Conservation (phyloP, 1,140 invertebrate genomes). For the Piezodorus guildinii region DNA sequence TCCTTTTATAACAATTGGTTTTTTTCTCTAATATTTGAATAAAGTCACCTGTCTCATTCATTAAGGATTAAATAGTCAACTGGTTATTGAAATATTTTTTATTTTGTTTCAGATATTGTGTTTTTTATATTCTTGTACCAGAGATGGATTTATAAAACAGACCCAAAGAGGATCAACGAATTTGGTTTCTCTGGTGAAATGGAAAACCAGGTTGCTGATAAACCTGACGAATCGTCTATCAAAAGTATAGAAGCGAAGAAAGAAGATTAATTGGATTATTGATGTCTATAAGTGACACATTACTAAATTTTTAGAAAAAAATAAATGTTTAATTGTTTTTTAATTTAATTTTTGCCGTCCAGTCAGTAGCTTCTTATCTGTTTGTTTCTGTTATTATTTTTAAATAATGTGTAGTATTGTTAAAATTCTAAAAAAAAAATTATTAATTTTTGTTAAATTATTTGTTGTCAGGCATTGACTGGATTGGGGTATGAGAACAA, state of each 20-base stretch:
- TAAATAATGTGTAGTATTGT: too few relatives aligned
- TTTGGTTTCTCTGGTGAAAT: conserved; percentile 69
- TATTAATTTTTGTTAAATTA: too few relatives aligned
- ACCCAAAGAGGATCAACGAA: conserved; percentile 88
- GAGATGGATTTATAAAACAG: conserved; percentile 94
- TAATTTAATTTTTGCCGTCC: conserved; percentile 8
- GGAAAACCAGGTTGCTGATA: conserved; percentile 19
- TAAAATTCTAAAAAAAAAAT: too few relatives aligned
- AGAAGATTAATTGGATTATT: conserved; percentile 18
- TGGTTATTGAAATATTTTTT: too few relatives aligned
- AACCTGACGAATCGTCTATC: not conserved
- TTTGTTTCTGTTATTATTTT: too few relatives aligned
- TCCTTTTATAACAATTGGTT: too few relatives aligned
- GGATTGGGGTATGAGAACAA: too few relatives aligned
- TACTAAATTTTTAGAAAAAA: not conserved
- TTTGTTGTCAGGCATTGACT: too few relatives aligned
- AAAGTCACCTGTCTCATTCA: too few relatives aligned
- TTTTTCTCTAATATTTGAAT: too few relatives aligned
- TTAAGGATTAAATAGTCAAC: too few relatives aligned
- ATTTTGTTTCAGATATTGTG: conserved; percentile 73
- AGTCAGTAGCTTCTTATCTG: not conserved
- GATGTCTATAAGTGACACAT: not conserved
- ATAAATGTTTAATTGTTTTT: not conserved
- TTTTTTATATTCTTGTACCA: conserved; percentile 99
- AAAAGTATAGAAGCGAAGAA: conserved; percentile 26